A percentile compares a stretch with the other conserved stretches of the same genome.
Evolutionary conservation across 2,888 invertebrate genomes (phyloP).

Genomic region (Pinctada fucata): DNA sequence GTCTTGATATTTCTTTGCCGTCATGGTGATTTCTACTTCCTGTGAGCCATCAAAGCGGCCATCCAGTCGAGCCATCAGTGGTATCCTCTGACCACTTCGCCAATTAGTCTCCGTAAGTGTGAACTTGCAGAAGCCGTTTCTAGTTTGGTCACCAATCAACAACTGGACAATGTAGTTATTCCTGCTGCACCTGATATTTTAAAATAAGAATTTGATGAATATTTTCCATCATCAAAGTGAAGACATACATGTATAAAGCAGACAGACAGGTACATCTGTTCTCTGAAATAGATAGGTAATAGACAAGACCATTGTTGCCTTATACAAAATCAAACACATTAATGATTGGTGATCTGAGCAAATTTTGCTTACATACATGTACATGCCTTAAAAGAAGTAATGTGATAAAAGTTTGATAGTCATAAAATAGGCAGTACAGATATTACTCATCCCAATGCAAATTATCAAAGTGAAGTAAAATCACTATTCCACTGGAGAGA

Average conservation of each 20-base stretch:
- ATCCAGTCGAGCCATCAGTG: slow-evolving; percentile 8
- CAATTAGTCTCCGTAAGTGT: slow-evolving; percentile 7
- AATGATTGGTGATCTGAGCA: too few species aligned
- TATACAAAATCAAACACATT: too few species aligned
- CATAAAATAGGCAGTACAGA: too few species aligned
- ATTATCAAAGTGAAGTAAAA: too few species aligned
- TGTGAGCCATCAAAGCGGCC: slow-evolving; percentile 14
- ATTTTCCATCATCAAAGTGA: not conserved
- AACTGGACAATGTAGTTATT: slow-evolving; percentile 8
- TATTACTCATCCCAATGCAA: too few species aligned
- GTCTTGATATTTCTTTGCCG: slow-evolving; percentile 25
- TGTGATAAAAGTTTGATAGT: too few species aligned
- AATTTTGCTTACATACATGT: too few species aligned
- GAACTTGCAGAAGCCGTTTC: slow-evolving; percentile 1
- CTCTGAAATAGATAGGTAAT: too few species aligned
- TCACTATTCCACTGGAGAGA: too few species aligned
- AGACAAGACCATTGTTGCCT: too few species aligned
- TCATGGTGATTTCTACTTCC: not conserved
- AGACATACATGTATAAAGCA: not conserved
- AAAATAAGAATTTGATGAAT: not conserved
- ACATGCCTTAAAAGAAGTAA: too few species aligned
- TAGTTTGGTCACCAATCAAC: slow-evolving; percentile 10
- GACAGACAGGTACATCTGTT: too few species aligned
- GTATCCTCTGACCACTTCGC: not conserved
- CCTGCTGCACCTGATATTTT: not conserved